phyloP scores from a whole-genome alignment of 2,888 invertebrate species.

The Ischnus inquisitorius region DNA sequence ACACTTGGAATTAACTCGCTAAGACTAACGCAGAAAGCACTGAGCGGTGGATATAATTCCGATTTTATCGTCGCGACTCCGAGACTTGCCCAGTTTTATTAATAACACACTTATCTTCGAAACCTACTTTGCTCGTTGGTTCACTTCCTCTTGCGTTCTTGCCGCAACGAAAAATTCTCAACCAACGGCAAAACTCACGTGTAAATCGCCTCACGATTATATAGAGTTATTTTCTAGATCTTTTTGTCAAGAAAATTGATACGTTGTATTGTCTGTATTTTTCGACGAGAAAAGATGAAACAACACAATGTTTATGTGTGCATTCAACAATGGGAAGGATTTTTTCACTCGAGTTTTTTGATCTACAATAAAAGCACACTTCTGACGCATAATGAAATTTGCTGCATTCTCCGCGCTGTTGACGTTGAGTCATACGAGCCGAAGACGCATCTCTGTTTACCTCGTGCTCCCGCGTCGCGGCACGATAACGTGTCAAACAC shows the following conservation, averaged over 20 bases:
- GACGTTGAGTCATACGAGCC: constrained; percentile 33
- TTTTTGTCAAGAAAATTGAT: background rate
- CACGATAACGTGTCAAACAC: constrained; percentile 21
- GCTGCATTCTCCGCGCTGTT: background rate
- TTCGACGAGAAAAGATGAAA: background rate
- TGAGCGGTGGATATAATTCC: constrained; percentile 13
- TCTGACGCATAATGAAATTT: constrained; percentile 2
- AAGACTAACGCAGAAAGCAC: background rate
- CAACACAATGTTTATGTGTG: background rate
- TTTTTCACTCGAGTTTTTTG: background rate
- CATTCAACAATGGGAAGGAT: background rate
- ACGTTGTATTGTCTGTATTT: background rate
- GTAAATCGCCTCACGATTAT: background rate
- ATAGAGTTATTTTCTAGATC: background rate
- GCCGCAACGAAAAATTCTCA: background rate
- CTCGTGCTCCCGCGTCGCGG: constrained; percentile 11
- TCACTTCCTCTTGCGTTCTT: constrained; percentile 1
- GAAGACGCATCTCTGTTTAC: constrained; percentile 29
- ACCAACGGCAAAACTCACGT: background rate
- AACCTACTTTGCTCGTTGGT: constrained; percentile 2
- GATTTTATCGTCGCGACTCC: constrained; percentile 37
- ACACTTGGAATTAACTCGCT: constrained; percentile 10
- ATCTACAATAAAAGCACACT: background rate
- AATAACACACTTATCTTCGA: constrained; percentile 38
- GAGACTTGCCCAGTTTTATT: constrained; percentile 21